Base-by-base conservation (phyloP, 92 coral and sea anemone genomes). In the Bergia puertoricense region DNA sequence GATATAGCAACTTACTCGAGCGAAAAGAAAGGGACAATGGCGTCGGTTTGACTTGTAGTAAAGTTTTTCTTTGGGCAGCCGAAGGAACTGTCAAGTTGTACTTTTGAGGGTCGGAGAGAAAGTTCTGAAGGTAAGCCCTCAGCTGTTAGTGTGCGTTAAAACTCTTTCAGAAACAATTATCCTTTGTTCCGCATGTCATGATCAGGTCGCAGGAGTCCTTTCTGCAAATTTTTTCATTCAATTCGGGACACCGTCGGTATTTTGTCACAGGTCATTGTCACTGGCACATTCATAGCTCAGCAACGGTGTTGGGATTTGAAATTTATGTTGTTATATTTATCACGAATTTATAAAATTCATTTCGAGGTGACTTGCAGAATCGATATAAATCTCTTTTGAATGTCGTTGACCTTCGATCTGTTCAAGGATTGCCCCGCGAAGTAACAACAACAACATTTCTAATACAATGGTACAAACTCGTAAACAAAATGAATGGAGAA, bases 1-100 rank as follows among this genome's bases (percentile, higher is more conserved):
- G 98, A 95, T 93, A 95, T 95, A 93, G 98, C 98, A 95, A 95
- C 98, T 94, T 89, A 86, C 88, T 90, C 91, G 92, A 94, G 88
- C 88, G 91, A 93, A 88, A 83, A 91, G 91, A 90, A 90, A 90
- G 94, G 94, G 91, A 90, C 98, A 95, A 95, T 95, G 98, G 95
- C 96, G 98, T 93, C 94, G 92, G 88, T 93, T 93, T 81, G 84
- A 82, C 71, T 75, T 77, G 92, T 95, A 93, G 98, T 93, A 95
- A 95, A 91, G 91, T 86, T 90, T 95, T 94, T 89, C 89, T 89
- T 86, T 71, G 77, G 85, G 81, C 77, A 38, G 46, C 45, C 81
- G 85, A 85, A 74, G 59, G 76, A 82, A 89, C 83, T 66, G 79
- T 73, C 62, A 89, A 59, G 54, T 57, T 81, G 74, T 39, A 44